Percentiles rank a stretch among this genome's conserved stretches.
Evolutionary conservation across 1,140 invertebrate genomes (phyloP).

Genomic region (Brachionus koreanus): DNA sequence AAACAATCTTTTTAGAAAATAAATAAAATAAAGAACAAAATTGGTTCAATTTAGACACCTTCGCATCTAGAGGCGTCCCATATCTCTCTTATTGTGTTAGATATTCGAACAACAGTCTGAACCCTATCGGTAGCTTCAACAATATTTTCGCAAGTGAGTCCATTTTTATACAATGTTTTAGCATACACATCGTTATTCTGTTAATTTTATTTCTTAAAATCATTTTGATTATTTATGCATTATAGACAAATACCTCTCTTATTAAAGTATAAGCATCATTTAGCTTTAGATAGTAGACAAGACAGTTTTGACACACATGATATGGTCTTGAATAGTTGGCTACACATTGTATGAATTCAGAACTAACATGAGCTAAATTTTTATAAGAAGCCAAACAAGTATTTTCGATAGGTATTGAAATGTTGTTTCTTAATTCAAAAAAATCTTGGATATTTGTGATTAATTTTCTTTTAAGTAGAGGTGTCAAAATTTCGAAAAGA

Average conservation of each 20-base stretch:
- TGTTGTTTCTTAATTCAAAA: slow-evolving; percentile 20
- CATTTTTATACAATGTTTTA: slow-evolving; percentile 22
- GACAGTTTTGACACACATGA: slow-evolving; percentile 35
- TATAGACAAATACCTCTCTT: not conserved
- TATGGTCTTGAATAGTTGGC: slow-evolving; percentile 36
- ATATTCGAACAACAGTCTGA: slow-evolving; percentile 28
- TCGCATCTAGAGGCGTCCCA: slow-evolving; percentile 2
- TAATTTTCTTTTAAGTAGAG: not conserved
- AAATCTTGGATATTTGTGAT: not conserved
- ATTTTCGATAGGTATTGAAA: slow-evolving; percentile 34
- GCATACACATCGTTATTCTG: slow-evolving; percentile 34
- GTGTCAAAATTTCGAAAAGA: not conserved
- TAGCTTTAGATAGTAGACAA: slow-evolving; percentile 3
- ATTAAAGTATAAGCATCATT: slow-evolving; percentile 32
- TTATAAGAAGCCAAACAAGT: slow-evolving; percentile 15
- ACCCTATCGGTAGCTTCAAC: slow-evolving; percentile 33
- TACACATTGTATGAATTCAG: slow-evolving; percentile 36
- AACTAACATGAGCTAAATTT: slow-evolving; percentile 21
- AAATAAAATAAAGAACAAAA: not conserved
- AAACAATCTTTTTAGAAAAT: slow-evolving; percentile 27
- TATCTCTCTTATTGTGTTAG: slow-evolving; percentile 37
- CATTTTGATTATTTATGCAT: not conserved
- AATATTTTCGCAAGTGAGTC: slow-evolving; percentile 20
- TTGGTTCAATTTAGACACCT: not conserved
- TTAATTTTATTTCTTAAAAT: not conserved